These are phyloP conservation scores for Drosophila recens DNA, from an alignment of 2,888 invertebrate genomes.

Conservation along the genomic window DNA sequence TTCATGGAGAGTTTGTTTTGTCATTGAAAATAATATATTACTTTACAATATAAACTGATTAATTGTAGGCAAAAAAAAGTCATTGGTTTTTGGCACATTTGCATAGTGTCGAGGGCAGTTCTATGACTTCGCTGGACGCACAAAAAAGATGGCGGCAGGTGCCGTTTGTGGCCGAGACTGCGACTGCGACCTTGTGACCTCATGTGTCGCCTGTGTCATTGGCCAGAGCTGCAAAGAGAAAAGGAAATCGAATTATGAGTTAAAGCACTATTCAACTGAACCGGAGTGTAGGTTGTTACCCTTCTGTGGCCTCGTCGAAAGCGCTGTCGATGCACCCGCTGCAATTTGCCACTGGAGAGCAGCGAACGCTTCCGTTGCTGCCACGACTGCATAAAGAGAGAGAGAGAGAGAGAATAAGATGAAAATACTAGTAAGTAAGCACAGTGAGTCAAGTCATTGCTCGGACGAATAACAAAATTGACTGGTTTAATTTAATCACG, in stretches of 20 bases:
- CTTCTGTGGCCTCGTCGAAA: slow-evolving; percentile 63
- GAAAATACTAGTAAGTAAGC: background rate
- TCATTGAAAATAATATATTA: background rate
- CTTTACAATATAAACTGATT: slow-evolving; percentile 8
- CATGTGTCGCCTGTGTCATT: slow-evolving; percentile 8
- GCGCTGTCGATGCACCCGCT: slow-evolving; percentile 65
- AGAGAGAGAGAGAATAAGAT: background rate
- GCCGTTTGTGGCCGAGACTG: slow-evolving; percentile 69
- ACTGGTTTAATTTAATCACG: too few relatives aligned
- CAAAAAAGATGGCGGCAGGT: slow-evolving; percentile 62
- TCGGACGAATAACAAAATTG: too few relatives aligned
- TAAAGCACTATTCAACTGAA: background rate
- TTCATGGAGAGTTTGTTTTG: background rate
- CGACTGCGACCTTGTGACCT: slow-evolving; percentile 22
- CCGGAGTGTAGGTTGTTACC: slow-evolving; percentile 29
- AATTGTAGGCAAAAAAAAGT: slow-evolving; percentile 19
- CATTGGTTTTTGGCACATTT: slow-evolving; percentile 70
- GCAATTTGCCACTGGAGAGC: slow-evolving; percentile 63
- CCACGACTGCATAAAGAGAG: slow-evolving; percentile 64
- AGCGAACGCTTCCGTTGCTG: slow-evolving; percentile 62
- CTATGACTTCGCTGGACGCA: slow-evolving; percentile 29
- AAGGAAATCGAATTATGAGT: background rate
- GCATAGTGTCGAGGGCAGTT: slow-evolving; percentile 16
- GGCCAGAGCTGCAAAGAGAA: slow-evolving; percentile 63
- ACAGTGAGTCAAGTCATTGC: too few relatives aligned